These are phyloP conservation scores for Typhlichthys subterraneus DNA, from an alignment of 2,797 vertebrate genomes.

Conservation along the genomic window DNA sequence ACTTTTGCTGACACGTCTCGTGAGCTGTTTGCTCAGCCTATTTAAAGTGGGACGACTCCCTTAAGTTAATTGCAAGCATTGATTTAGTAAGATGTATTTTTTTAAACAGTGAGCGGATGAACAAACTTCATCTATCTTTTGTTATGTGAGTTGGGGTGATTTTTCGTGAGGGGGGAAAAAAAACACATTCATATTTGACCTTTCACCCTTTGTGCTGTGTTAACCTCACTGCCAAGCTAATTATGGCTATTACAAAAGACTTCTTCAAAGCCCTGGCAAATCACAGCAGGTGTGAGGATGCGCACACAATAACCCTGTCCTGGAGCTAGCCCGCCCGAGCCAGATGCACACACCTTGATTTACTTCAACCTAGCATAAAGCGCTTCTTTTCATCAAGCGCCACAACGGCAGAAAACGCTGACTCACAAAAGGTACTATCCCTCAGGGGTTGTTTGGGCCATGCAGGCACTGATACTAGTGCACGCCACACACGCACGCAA, in stretches of 20 bases:
- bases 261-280: not conserved
- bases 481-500: conserved; percentile 2
- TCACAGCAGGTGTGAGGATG: conserved; percentile 25
- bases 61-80: conserved; percentile 34
- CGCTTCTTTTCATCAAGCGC: conserved; percentile 10
- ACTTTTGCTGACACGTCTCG: conserved; percentile 59
- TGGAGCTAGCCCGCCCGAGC: not conserved
- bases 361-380: conserved; percentile 19
- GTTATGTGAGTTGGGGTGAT: conserved; percentile 1
- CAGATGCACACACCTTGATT: conserved; percentile 4
- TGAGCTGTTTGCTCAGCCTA: conserved; percentile 56
- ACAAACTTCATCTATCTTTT: conserved; percentile 4
- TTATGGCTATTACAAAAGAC: not conserved
- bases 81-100: conserved; percentile 20
- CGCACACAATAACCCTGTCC: conserved; percentile 15
- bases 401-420: conserved; percentile 8
- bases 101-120: conserved; percentile 1
- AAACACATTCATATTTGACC: not conserved
- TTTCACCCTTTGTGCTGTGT: not conserved
- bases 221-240: not conserved
- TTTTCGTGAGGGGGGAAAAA: not conserved
- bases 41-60: conserved; percentile 51
- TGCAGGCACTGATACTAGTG: conserved; percentile 24
- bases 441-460: conserved; percentile 36
- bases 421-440: conserved; percentile 13